phyloP scores from a whole-genome alignment of 2,888 invertebrate genomes.

The Capitulum mitella region DNA sequence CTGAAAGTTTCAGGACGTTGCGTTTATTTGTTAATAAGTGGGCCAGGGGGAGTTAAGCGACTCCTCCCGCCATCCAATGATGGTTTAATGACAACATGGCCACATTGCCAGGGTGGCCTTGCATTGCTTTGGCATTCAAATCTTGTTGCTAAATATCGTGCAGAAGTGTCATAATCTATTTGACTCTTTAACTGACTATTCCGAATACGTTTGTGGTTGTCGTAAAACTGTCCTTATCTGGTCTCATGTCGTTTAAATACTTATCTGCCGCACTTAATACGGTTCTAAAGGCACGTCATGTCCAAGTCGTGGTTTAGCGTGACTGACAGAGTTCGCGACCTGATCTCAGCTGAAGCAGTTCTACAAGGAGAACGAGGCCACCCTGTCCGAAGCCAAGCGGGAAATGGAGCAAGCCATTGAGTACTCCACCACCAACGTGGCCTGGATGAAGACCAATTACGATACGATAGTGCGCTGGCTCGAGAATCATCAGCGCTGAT shows the following conservation, averaged over 20 bases:
- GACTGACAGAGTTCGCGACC: not conserved
- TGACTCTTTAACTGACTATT: too few relatives aligned
- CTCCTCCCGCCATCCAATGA: too few relatives aligned
- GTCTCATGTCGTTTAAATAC: too few relatives aligned
- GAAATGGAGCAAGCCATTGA: conserved; percentile 44
- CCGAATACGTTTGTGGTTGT: too few relatives aligned
- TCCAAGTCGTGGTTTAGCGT: not conserved
- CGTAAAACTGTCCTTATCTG: too few relatives aligned
- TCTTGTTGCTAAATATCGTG: not conserved
- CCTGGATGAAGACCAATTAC: conserved; percentile 44
- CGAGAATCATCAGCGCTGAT: not conserved
- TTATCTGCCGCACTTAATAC: too few relatives aligned
- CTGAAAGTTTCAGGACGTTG: too few relatives aligned
- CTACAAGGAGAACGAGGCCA: conserved; percentile 46
- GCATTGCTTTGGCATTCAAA: not conserved
- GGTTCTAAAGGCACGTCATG: not conserved
- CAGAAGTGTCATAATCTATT: too few relatives aligned
- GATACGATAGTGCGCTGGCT: conserved; percentile 10
- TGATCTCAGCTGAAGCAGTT: conserved; percentile 40
- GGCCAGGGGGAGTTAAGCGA: too few relatives aligned
- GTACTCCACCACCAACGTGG: conserved; percentile 42
- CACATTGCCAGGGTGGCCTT: too few relatives aligned
- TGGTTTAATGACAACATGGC: too few relatives aligned
- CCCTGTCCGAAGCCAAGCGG: conserved; percentile 43
- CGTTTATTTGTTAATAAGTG: too few relatives aligned